Evolutionary conservation across 2,113 vertebrate species (phyloP).

Genomic region (Loxodonta africana): DNA sequence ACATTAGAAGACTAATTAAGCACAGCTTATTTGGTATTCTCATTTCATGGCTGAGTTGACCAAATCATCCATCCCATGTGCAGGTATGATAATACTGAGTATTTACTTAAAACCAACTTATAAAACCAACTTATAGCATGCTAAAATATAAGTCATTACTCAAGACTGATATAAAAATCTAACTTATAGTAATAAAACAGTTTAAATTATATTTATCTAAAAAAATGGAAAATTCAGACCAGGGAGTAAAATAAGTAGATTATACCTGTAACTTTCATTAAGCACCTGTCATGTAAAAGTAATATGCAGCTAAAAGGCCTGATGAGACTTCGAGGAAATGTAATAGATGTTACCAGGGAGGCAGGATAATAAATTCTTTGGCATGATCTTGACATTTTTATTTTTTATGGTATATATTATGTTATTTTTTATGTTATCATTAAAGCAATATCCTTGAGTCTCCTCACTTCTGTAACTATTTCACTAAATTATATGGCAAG

Average conservation of each 20-base stretch:
- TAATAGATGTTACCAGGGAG: not conserved
- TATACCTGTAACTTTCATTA: not conserved
- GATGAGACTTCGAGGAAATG: not conserved
- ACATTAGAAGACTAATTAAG: slow-evolving; percentile 62
- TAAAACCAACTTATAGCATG: slow-evolving; percentile 44
- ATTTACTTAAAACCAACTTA: slow-evolving; percentile 54
- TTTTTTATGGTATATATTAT: slow-evolving; percentile 32
- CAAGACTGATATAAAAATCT: slow-evolving; percentile 53
- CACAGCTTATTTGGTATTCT: slow-evolving; percentile 58
- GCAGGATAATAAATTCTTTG: not conserved
- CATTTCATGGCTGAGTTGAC: slow-evolving; percentile 51
- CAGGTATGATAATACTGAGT: slow-evolving; percentile 30
- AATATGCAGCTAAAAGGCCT: not conserved
- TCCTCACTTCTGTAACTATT: not conserved
- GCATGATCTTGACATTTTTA: slow-evolving; percentile 10
- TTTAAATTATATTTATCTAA: slow-evolving; percentile 41
- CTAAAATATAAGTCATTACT: slow-evolving; percentile 48
- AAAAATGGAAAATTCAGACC: slow-evolving; percentile 54
- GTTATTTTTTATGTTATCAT: slow-evolving; percentile 47
- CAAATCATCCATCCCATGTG: slow-evolving; percentile 21
- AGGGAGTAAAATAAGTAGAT: slow-evolving; percentile 16
- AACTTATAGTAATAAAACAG: slow-evolving; percentile 29
- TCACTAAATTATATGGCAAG: not conserved
- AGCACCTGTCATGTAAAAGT: not conserved
- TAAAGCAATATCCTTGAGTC: not conserved